phyloP scores from a whole-genome alignment of 2,888 invertebrate species.

The Pardosa pseudoannulata region DNA sequence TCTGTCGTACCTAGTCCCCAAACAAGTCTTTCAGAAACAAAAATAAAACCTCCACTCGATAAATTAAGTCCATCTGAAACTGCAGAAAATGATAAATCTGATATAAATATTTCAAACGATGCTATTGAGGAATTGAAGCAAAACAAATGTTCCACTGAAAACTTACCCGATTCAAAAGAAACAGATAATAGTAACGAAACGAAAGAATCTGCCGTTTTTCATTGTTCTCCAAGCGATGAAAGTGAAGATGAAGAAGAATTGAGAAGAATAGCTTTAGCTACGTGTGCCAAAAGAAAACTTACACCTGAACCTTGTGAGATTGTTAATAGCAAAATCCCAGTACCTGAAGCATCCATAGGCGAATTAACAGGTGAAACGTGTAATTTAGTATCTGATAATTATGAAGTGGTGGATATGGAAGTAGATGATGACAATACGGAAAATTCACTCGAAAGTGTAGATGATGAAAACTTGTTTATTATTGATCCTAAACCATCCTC shows the following conservation, averaged over 20 bases:
- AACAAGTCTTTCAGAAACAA: no score
- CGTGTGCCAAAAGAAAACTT: slow-evolving; percentile 24
- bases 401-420: slow-evolving; percentile 64
- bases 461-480: slow-evolving; percentile 1
- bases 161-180: no score
- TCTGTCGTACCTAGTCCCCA: neutral
- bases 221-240: no score
- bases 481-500: slow-evolving; percentile 12
- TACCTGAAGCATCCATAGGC: neutral
- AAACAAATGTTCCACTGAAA: no score
- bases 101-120: no score
- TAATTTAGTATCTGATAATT: slow-evolving; percentile 26
- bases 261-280: slow-evolving; percentile 55
- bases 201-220: no score
- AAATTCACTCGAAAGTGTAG: slow-evolving; percentile 6
- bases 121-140: no score
- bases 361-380: neutral
- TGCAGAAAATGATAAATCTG: no score
- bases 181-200: no score
- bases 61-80: no score
- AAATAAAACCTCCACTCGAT: no score
- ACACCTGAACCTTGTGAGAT: neutral
- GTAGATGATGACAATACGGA: slow-evolving; percentile 42
- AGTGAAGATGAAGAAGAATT: slow-evolving; percentile 65
- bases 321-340: neutral